phyloP scores from a whole-genome alignment of 23 tunicate genomes.

The Trididemnum clinides region DNA sequence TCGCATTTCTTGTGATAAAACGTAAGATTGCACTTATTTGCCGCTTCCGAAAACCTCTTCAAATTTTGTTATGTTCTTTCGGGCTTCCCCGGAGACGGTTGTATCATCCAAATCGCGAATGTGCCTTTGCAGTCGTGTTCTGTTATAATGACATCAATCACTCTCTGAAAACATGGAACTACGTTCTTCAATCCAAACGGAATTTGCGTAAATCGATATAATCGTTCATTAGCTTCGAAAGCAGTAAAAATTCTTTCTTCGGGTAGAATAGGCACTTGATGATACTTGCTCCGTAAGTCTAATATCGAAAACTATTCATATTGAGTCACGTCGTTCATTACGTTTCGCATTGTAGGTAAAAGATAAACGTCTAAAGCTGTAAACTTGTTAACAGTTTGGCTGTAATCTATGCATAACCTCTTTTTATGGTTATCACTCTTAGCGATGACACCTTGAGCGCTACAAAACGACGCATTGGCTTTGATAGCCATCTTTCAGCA shows the following conservation, averaged over 20 bases:
- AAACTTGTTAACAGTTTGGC: slow-evolving; percentile 33
- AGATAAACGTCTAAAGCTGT: slow-evolving; percentile 41
- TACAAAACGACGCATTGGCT: slow-evolving; percentile 26
- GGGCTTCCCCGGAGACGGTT: slow-evolving; percentile 9
- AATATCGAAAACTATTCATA: slow-evolving; percentile 13
- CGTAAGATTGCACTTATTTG: slow-evolving; percentile 12
- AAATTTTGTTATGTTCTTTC: slow-evolving; percentile 25
- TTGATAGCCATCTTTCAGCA: slow-evolving; percentile 23
- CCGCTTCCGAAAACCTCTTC: not conserved
- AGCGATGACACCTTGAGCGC: slow-evolving; percentile 27
- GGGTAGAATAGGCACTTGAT: slow-evolving; percentile 4
- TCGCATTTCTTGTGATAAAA: not conserved
- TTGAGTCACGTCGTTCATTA: not conserved
- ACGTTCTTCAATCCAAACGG: slow-evolving; percentile 36
- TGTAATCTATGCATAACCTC: slow-evolving; percentile 19
- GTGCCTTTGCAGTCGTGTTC: slow-evolving; percentile 14
- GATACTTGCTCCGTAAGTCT: slow-evolving; percentile 30
- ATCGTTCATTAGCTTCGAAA: not conserved
- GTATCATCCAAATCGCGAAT: slow-evolving; percentile 27
- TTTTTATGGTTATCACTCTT: slow-evolving; percentile 14
- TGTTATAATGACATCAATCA: slow-evolving; percentile 1
- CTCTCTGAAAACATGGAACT: slow-evolving; percentile 26
- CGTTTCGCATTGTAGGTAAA: slow-evolving; percentile 1
- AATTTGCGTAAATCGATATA: slow-evolving; percentile 4
- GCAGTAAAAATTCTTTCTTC: slow-evolving; percentile 7